Percentiles rank a stretch among this genome's conserved stretches.
These are phyloP conservation scores for Oceanites oceanicus DNA, from an alignment of 2,113 vertebrate species.

Conservation along the genomic window DNA sequence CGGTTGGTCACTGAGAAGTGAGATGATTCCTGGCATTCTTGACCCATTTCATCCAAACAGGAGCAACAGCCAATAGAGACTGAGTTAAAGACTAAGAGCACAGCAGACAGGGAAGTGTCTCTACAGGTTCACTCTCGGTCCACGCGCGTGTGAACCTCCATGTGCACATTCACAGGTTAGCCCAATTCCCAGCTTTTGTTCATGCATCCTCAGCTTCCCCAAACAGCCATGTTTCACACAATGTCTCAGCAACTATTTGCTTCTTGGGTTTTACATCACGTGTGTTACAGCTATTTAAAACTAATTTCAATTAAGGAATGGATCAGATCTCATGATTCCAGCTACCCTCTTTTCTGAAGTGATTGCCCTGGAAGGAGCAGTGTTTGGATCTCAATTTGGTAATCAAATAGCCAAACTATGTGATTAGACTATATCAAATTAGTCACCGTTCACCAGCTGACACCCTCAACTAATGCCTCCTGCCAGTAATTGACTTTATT, in stretches of 20 bases:
- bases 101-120: neutral
- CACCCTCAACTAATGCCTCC: neutral
- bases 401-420: constrained; percentile 38
- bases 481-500: constrained; percentile 56
- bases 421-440: constrained; percentile 49
- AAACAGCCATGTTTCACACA: neutral
- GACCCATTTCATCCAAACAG: neutral
- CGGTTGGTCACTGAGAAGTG: neutral
- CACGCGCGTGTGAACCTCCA: accelerated
- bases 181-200: neutral
- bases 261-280: neutral
- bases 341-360: neutral
- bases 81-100: neutral
- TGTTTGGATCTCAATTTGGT: neutral
- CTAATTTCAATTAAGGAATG: constrained; percentile 13
- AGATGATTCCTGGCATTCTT: neutral
- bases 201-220: neutral
- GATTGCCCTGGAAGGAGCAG: neutral
- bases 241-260: neutral
- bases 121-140: neutral
- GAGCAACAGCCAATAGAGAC: neutral
- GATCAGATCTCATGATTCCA: neutral
- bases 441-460: constrained; percentile 20
- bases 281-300: neutral
- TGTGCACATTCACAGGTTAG: accelerated